Conservation (phyloP, 2,113 vertebrate genomes). For the Thamnaconus septentrionalis region DNA sequence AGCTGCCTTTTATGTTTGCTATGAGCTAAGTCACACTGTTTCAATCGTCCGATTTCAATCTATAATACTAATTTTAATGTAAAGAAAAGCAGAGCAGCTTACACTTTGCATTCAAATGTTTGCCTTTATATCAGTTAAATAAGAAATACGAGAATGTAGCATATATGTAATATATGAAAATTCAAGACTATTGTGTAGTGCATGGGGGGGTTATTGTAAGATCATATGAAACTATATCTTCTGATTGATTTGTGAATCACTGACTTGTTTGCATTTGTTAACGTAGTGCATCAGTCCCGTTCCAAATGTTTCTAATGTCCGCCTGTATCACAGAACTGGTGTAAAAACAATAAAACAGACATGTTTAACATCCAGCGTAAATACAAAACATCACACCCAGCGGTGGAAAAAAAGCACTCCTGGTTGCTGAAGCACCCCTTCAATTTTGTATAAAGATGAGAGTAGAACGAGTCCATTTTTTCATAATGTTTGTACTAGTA, state of each 20-base stretch:
- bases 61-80: constrained; percentile 73
- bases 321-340: constrained; percentile 58
- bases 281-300: constrained; percentile 72
- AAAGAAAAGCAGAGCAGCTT: constrained; percentile 72
- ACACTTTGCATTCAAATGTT: constrained; percentile 73
- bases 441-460: constrained; percentile 68
- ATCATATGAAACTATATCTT: constrained; percentile 70
- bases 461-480: constrained; percentile 59
- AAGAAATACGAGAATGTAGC: constrained; percentile 79
- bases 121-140: constrained; percentile 78
- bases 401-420: constrained; percentile 30
- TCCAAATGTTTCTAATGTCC: constrained; percentile 63
- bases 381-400: constrained; percentile 47
- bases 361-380: constrained; percentile 43
- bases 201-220: constrained; percentile 70
- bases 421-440: constrained; percentile 45
- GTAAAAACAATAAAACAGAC: constrained; percentile 43
- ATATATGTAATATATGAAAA: constrained; percentile 78
- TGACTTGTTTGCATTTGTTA: constrained; percentile 71
- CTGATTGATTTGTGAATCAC: constrained; percentile 71
- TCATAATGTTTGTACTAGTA: constrained; percentile 73
- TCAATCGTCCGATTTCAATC: constrained; percentile 64
- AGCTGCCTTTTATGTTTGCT: constrained; percentile 75
- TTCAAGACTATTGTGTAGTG: constrained; percentile 73
- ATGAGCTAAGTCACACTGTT: constrained; percentile 75